Evolutionary conservation across 2,888 invertebrate genomes (phyloP), one percentile per base, ranked within the genome.

Genomic region (Gibbula magus): DNA sequence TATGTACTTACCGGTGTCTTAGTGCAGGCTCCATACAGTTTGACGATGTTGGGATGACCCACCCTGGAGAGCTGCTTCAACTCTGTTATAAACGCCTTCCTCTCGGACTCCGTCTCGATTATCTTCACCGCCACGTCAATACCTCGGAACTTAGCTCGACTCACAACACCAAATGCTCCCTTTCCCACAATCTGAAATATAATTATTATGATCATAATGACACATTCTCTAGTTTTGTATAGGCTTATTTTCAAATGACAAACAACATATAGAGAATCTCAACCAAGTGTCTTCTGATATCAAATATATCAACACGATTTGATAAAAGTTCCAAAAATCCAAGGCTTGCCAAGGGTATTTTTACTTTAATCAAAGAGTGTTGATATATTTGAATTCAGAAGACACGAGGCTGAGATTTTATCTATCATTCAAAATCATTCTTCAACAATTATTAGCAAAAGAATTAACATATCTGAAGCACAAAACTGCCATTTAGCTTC

Each of bases 121-220:
- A 96, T 95, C 93, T 99, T 99, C 83, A 99, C 96, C 78, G 99
- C 99, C 73, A 99, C 98, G 93, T 95, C 95, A 89, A 95, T 96
- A 86, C 95, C 95, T 91, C 96, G 95, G 98, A 98, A 98, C 92
- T 94, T 94, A 88, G 97, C 98, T 93, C 96, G 96, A 94, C 96
- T 96, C 67, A 99, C 99, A 82, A 97, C 96, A 84, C 99, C 99
- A 94, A 97, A 99, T 39, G 98, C 96, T 75, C 99, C 98, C 94
- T 92, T 90, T 2, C 93, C 93, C 53, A 93, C 91, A 80, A 93
- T 86, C 93, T 93, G 82, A 8, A 88, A 67, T 20, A 61, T 16
- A 61, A 56, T 8, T 7, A 1, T 56, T n/a, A 56, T 8, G 20
- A 56, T 56, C 7, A 25, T n/a, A 1, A 5, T 8, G n/a, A n/a